These are phyloP conservation scores for Dromius quadrimaculatus DNA, from an alignment of 2,888 invertebrate species.

Conservation along the genomic window DNA sequence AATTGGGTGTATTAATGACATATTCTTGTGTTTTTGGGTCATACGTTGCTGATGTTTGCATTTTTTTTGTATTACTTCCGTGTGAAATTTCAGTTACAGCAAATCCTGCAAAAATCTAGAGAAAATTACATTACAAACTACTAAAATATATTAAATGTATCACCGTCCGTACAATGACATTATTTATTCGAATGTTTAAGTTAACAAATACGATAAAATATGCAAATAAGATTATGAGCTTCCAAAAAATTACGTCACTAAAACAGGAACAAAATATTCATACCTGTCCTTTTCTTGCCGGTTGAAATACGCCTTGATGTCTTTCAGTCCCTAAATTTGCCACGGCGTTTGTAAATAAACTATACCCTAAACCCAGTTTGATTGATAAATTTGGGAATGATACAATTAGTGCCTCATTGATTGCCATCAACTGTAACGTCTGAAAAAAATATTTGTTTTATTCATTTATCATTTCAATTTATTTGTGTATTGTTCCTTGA, in stretches of 20 bases:
- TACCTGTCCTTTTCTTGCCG: conserved; percentile 79
- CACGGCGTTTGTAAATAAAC: conserved; percentile 80
- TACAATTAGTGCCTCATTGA: conserved; percentile 80
- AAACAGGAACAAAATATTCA: conserved; percentile 53
- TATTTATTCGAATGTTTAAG: too few relatives aligned
- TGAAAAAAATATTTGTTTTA: conserved; percentile 63
- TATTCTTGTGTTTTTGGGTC: conserved; percentile 83
- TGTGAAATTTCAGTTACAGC: conserved; percentile 94
- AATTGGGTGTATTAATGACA: conserved; percentile 90
- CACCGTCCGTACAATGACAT: too few relatives aligned
- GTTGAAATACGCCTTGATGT: conserved; percentile 77
- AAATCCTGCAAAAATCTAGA: conserved; percentile 82
- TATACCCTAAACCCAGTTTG: conserved; percentile 82
- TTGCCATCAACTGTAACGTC: conserved; percentile 81
- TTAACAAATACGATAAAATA: not conserved
- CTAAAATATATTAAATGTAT: too few relatives aligned
- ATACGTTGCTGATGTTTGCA: conserved; percentile 91
- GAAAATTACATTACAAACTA: conserved; percentile 41
- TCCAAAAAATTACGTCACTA: not conserved
- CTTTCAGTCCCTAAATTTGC: conserved; percentile 82
- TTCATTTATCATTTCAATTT: too few relatives aligned
- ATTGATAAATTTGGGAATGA: conserved; percentile 81
- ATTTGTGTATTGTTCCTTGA: too few relatives aligned
- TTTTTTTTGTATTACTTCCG: conserved; percentile 92
- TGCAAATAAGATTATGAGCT: not conserved